Base-by-base conservation (phyloP, 2,113 vertebrate species). In the Nyctibius bracteatus region DNA sequence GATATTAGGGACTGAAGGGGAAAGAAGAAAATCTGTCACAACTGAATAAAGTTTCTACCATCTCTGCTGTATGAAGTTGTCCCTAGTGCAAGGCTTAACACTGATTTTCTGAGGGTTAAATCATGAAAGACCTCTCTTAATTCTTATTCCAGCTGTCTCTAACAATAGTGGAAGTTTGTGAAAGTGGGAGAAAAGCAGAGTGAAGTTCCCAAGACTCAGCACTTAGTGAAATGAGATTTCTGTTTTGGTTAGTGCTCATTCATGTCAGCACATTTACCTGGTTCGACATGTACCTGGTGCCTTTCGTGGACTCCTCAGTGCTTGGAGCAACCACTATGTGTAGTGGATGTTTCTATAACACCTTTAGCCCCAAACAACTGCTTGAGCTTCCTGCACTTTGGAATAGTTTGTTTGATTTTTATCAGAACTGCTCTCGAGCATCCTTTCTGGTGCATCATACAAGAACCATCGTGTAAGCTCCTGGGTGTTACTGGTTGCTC, bases 331-430 rank as follows among this genome's bases (percentile, higher is more conserved):
- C 47, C 43, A 2, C 43, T 81, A 21, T 1, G 0, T 10, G 1
- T 3, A 0, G 7, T 23, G 47, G 43, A 12, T 0, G 0, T 61
- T 82, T 35, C 62, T 49, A 0, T 44, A 52, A 31, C 17, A 21
- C 30, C 27, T 75, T 63, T 33, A 90, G 70, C 41, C 10, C 35
- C 43, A 24, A 14, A 39, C 8, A 81, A 1, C 44, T n/a, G 15
- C 72, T 35, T 55, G 21, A 52, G 44, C 52, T 52, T 43, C 22
- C 35, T 57, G 39, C 37, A 71, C 11, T 51, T 81, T 35, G 30
- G 51, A 37, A 31, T 4, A 28, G 10, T 31, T 62, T 51, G 10
- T 31, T 62, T 51, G 10, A 24, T 27, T 78, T 59, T 47, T 15
- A 27, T 81, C 47, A 52, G 46, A 3, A 39, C 43, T 49, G 15